These are phyloP conservation scores for Macrostomum lignano DNA, from an alignment of 1,140 invertebrate species.

Conservation along the genomic window DNA sequence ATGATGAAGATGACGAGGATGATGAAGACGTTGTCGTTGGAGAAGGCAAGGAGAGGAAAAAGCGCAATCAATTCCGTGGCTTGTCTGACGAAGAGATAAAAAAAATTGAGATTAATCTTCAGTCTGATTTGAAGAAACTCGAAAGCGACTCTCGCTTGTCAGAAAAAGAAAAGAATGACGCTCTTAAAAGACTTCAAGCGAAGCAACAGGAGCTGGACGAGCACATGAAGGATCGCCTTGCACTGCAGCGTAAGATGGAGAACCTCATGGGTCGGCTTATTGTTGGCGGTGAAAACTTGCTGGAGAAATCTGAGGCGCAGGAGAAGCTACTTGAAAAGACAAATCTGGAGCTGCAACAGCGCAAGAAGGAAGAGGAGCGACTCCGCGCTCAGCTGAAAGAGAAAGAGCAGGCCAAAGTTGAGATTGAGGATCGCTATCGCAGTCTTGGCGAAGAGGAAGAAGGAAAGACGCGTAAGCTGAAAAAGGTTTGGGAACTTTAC, in stretches of 20 bases:
- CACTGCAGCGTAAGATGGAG: too few relatives aligned
- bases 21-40: too few relatives aligned
- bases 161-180: too few relatives aligned
- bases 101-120: too few relatives aligned
- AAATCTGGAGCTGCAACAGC: constrained; percentile 52
- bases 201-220: too few relatives aligned
- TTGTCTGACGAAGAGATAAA: too few relatives aligned
- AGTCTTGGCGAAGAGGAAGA: constrained; percentile 69
- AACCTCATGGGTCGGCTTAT: constrained; percentile 76
- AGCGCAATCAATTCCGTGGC: too few relatives aligned
- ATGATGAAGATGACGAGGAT: constrained; percentile 1
- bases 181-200: too few relatives aligned
- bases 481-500: constrained; percentile 25
- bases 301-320: constrained; percentile 83
- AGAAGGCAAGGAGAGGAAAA: too few relatives aligned
- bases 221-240: too few relatives aligned
- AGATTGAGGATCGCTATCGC: constrained; percentile 82
- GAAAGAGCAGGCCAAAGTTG: constrained; percentile 60
- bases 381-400: constrained; percentile 30
- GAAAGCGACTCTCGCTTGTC: too few relatives aligned
- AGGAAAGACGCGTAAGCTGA: constrained; percentile 44
- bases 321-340: constrained; percentile 61
- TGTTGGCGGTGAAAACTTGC: constrained; percentile 81
- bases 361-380: constrained; percentile 50
- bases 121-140: too few relatives aligned